These are phyloP conservation scores for Heliopora coerulea DNA, from an alignment of 92 coral and sea anemone genomes.

Conservation along the genomic window DNA sequence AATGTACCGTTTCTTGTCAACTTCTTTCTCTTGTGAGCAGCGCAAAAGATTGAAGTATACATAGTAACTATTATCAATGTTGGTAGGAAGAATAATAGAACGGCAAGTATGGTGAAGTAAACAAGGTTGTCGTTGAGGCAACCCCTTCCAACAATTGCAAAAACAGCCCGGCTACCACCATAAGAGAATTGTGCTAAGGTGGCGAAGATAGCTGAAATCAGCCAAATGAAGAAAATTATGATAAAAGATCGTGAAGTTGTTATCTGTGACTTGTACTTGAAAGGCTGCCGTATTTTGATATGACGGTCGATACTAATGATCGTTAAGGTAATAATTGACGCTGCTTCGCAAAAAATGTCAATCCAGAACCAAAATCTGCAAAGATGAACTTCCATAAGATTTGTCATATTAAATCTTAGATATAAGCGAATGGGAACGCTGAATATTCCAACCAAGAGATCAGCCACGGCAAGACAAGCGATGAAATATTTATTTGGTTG, in stretches of 20 bases:
- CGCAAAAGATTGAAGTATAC: constrained; percentile 26
- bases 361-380: constrained; percentile 48
- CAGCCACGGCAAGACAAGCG: constrained; percentile 86
- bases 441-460: constrained; percentile 73
- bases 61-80: constrained; percentile 17
- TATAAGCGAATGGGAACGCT: constrained; percentile 35
- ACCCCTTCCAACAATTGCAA: constrained; percentile 28
- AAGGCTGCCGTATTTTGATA: constrained; percentile 20
- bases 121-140: constrained; percentile 39
- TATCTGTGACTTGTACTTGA: constrained; percentile 36
- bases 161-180: constrained; percentile 26
- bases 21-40: constrained; percentile 33
- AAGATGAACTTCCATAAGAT: constrained; percentile 24
- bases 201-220: constrained; percentile 33
- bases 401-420: background rate
- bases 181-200: constrained; percentile 25
- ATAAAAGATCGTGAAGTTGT: constrained; percentile 5
- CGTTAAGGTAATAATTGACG: constrained; percentile 39
- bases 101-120: constrained; percentile 26
- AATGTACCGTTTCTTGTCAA: constrained; percentile 27
- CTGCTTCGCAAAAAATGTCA: constrained; percentile 21
- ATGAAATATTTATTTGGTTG: constrained; percentile 90
- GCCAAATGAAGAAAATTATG: constrained; percentile 29
- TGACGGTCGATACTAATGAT: constrained; percentile 45
- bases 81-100: constrained; percentile 40